Base-by-base conservation (phyloP, 2,797 vertebrate species). In the Sternarchorhynchus goeldii region DNA sequence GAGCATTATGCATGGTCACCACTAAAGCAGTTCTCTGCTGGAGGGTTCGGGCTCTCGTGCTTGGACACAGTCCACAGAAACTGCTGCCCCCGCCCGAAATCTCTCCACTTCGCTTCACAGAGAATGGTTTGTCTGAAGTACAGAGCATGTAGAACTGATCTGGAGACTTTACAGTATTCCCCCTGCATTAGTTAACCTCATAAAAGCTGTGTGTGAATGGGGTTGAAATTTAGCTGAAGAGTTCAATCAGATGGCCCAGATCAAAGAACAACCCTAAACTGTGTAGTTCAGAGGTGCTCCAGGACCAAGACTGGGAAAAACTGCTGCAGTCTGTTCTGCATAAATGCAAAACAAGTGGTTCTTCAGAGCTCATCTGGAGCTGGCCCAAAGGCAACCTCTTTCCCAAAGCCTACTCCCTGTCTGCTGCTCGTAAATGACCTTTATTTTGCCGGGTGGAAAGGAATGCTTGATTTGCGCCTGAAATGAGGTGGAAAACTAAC, bases 401-500 rank as follows among this genome's bases (percentile, higher is more conserved):
- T 83, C 59, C 71, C 56, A 60, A 79, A 82, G 73, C 60, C 63
- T 81, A 60, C 75, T 57, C 41, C 55, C 71, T 81, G 81, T 77
- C 81, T 68, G 78, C 85, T 80, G 84, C 85, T 72, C 76, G 73
- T 84, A 84, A 86, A 83, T 83, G 82, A 84, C 74, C 65, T 81
- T 85, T 84, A 79, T 85, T 88, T 84, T 60, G 65, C 53, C 45
- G 29, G 63, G 76, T 62, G 81, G 79, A 85, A 78, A 64, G 80
- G 56, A 84, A 88, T 83, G 88, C 87, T 83, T 65, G 85, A 88
- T 88, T 87, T 86, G 36, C 83, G 83, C 81, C 82, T 78, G 87
- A 90, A 91, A 90, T 90, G 90, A 87, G 85, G 88, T 78, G 80
- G 83, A 91, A 91, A 90, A 87, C 80, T 79, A 87, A 88, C 72